These are phyloP conservation scores for Hydropsyche tenuis DNA, from an alignment of 1,140 invertebrate genomes.

Conservation along the genomic window DNA sequence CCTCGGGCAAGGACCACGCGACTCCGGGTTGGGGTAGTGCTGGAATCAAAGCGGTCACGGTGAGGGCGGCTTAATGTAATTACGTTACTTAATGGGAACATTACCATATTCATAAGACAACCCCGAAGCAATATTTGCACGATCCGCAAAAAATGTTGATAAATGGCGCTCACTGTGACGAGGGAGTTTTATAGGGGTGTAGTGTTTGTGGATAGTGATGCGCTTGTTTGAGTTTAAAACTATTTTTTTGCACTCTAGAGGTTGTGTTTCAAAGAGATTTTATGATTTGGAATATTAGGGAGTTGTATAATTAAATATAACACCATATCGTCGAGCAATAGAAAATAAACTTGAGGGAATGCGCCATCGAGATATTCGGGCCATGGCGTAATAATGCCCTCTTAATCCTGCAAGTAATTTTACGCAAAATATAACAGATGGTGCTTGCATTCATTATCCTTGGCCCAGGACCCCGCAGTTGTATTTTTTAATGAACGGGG, in stretches of 20 bases:
- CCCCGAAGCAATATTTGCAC: neutral
- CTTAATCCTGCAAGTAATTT: slow-evolving; percentile 43
- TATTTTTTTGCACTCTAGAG: neutral
- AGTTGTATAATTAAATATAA: too few species aligned
- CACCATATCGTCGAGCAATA: too few species aligned
- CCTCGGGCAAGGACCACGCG: neutral
- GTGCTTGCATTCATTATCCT: slow-evolving; percentile 44
- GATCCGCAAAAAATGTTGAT: neutral
- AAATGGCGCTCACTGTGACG: neutral
- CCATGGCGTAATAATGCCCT: slow-evolving; percentile 28
- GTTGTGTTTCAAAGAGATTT: too few species aligned
- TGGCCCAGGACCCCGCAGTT: slow-evolving; percentile 17
- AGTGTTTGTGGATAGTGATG: neutral
- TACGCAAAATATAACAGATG: slow-evolving; percentile 46
- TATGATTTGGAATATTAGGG: too few species aligned
- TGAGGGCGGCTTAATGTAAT: slow-evolving; percentile 25
- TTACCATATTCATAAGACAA: slow-evolving; percentile 31
- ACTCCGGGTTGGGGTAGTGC: neutral
- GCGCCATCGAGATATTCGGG: too few species aligned
- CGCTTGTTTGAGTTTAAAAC: too few species aligned
- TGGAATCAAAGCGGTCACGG: neutral
- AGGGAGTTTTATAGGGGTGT: neutral
- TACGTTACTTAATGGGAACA: slow-evolving; percentile 19
- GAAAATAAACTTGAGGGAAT: too few species aligned
- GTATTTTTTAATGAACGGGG: slow-evolving; percentile 34